Percentiles rank a stretch among this genome's conserved stretches.
phyloP scores from a whole-genome alignment of 2,113 vertebrate genomes.

The Capricornis sumatraensis region DNA sequence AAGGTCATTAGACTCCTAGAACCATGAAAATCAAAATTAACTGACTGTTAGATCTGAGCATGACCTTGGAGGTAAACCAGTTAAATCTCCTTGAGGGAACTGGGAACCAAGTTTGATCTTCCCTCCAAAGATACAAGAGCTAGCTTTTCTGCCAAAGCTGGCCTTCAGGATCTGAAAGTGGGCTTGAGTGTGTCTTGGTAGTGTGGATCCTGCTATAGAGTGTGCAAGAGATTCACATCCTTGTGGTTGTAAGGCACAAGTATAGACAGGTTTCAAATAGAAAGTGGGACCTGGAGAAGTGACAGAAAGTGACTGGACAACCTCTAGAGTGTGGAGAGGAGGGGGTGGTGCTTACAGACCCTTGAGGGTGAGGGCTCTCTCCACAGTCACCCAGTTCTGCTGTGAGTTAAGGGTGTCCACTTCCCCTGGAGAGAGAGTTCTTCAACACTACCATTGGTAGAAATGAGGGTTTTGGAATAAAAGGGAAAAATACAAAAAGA shows the following conservation, averaged over 20 bases:
- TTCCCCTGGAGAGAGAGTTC: not conserved
- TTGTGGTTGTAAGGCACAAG: not conserved
- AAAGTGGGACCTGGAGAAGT: not conserved
- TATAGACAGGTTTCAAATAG: not conserved
- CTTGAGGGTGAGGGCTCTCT: not conserved
- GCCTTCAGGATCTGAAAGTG: not conserved
- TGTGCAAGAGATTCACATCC: not conserved
- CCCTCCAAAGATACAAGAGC: too few species aligned
- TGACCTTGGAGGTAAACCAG: too few species aligned
- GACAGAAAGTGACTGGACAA: not conserved
- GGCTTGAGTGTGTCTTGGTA: not conserved
- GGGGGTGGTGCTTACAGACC: not conserved
- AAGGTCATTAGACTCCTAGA: not conserved
- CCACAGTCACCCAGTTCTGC: not conserved
- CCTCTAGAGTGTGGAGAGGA: too few species aligned
- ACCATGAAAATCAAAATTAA: conserved; percentile 20
- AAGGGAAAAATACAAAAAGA: not conserved
- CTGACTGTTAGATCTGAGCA: not conserved
- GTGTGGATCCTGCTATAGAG: not conserved
- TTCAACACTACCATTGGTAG: not conserved
- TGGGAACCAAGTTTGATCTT: too few species aligned
- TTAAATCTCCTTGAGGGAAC: too few species aligned
- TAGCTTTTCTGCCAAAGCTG: not conserved
- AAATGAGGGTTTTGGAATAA: not conserved
- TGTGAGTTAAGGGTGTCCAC: not conserved